Evolutionary conservation across 2,113 vertebrate species (phyloP), one percentile per base, ranked within the genome.

Genomic region (Taurulus bubalis): DNA sequence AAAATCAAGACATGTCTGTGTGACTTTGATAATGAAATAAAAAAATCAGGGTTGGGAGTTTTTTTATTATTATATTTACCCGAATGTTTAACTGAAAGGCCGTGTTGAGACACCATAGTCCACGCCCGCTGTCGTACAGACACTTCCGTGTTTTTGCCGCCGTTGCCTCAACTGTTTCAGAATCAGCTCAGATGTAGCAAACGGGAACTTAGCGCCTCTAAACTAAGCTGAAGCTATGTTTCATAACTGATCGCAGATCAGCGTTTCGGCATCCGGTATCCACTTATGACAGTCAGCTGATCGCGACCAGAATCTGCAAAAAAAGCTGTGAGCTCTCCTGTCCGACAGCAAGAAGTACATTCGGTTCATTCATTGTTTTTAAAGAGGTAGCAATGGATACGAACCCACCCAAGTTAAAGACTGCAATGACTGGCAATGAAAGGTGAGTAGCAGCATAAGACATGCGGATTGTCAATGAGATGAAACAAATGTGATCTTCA

Each of bases 261-360:
- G 82, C 34, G 9, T 3, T 45, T 28, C 10, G 9, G 4, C 60
- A 83, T 90, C 88, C 87, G 70, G 70, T 36, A 49, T 80, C 65
- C 18, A 53, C 64, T 49, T 69, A 80, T 91, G 86, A 87, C 80
- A 30, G 88, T 95, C 94, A 94, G 87, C 86, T 93, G 94, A 94
- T 81, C 62, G 22, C 22, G 8, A 6, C 22, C 32, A 66, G 79
- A 75, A 64, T 59, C 40, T 68, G 32, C n/a, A 8, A 0, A 40
- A 32, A 12, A 28, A 30, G 16, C 28, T n/a, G 20, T 49, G 53
- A 55, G 53, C 28, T 42, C 22, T n/a, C 0, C 45, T 16, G 64
- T 51, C 26, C 59, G 68, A 63, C 45, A 34, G 4, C 36, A 3
- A 51, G 34, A 24, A 73, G 38, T 15, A 1, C 24, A n/a, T 24